Conservation (phyloP, 2,113 vertebrate genomes). For the Atlantisia rogersi region DNA sequence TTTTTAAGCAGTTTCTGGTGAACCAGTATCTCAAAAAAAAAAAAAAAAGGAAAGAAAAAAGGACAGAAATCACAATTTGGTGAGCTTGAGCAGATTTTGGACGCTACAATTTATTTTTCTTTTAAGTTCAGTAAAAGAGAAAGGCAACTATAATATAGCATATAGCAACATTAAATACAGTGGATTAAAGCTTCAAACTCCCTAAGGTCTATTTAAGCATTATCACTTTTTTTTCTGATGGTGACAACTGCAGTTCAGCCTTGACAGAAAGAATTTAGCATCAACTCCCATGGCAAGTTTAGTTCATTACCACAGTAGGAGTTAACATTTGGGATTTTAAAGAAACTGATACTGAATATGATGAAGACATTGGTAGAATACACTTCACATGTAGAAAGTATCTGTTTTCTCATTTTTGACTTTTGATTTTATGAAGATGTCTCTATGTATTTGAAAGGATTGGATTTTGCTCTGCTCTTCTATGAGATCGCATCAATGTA, state of each 20-base stretch:
- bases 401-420: background rate
- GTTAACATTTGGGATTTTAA: background rate
- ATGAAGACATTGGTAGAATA: background rate
- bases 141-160: background rate
- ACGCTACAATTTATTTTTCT: background rate
- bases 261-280: background rate
- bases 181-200: background rate
- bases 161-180: background rate
- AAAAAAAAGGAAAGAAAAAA: background rate
- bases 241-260: background rate
- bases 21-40: background rate
- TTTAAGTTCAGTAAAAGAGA: background rate
- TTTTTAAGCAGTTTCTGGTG: background rate
- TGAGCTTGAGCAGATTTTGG: background rate
- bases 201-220: background rate
- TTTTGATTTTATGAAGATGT: background rate
- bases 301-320: background rate
- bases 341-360: background rate
- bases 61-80: background rate
- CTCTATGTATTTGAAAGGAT: background rate
- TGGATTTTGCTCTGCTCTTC: background rate
- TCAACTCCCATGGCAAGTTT: background rate
- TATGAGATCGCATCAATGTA: background rate
- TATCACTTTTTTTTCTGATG: background rate
- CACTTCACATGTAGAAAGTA: background rate